Percentiles rank a stretch among this genome's conserved stretches.
Evolutionary conservation across 2,888 invertebrate genomes (phyloP).

Genomic region (Noctuana brunneofusca): DNA sequence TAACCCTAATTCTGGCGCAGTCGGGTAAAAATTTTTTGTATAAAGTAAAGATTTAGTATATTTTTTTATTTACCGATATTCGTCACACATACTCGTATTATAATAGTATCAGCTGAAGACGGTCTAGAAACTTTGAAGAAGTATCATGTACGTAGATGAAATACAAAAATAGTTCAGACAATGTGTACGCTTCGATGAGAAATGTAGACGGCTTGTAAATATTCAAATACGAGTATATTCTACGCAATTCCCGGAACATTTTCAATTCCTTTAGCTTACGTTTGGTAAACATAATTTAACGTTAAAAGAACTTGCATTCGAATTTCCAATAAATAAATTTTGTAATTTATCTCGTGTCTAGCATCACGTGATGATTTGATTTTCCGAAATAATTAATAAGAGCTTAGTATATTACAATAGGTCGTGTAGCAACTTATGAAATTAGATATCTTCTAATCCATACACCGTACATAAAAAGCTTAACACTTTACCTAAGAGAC

Average conservation of each 20-base stretch:
- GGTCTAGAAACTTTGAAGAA: neutral
- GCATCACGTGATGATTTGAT: too few species aligned
- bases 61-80: neutral
- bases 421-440: too few species aligned
- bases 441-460: too few species aligned
- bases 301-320: neutral
- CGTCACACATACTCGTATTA: too few species aligned
- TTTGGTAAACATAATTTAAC: conserved; percentile 1
- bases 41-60: too few species aligned
- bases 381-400: too few species aligned
- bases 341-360: too few species aligned
- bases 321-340: neutral
- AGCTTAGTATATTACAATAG: too few species aligned
- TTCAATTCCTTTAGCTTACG: conserved; percentile 6
- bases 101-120: neutral
- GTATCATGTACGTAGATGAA: neutral
- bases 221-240: conserved; percentile 25
- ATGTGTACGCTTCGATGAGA: conserved; percentile 23
- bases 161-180: conserved; percentile 14
- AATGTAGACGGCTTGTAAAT: conserved; percentile 36
- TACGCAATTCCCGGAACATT: conserved; percentile 11
- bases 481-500: neutral
- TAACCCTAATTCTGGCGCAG: too few species aligned
- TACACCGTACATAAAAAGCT: too few species aligned
- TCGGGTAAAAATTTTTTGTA: too few species aligned